A percentile compares a stretch with the other conserved stretches of the same genome.
Conservation (phyloP, 2,888 invertebrate genomes). For the Poecilus cupreus region DNA sequence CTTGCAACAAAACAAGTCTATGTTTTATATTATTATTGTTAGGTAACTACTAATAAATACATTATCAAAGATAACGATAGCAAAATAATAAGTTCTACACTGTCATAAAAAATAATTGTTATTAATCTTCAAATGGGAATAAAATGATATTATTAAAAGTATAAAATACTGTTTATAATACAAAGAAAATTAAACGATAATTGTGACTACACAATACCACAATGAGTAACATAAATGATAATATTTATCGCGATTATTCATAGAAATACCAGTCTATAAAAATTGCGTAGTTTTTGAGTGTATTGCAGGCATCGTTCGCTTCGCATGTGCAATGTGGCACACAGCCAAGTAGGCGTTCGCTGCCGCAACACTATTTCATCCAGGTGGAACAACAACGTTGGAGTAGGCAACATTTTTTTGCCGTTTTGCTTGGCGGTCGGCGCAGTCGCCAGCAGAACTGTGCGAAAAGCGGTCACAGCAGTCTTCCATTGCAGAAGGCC, state of each 20-base stretch:
- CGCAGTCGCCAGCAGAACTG: slow-evolving; percentile 50
- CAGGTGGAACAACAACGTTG: slow-evolving; percentile 17
- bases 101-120: too few species aligned
- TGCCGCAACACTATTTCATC: not conserved
- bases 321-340: slow-evolving; percentile 3
- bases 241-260: not conserved
- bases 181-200: not conserved
- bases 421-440: slow-evolving; percentile 47
- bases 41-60: too few species aligned
- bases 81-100: too few species aligned
- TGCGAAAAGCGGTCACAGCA: slow-evolving; percentile 40
- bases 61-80: too few species aligned
- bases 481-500: slow-evolving; percentile 56
- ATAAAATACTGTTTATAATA: not conserved
- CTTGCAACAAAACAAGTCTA: too few species aligned
- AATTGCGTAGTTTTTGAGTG: not conserved
- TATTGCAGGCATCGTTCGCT: not conserved
- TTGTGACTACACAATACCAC: not conserved
- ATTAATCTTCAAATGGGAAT: too few species aligned
- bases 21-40: too few species aligned
- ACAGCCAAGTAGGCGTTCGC: not conserved
- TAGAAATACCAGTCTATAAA: not conserved
- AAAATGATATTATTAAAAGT: too few species aligned
- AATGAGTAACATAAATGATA: slow-evolving; percentile 1
- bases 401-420: slow-evolving; percentile 39